Evolutionary conservation across 1,140 invertebrate species (phyloP), one percentile per base, ranked within the genome.

Genomic region (Centruroides sculpturatus): DNA sequence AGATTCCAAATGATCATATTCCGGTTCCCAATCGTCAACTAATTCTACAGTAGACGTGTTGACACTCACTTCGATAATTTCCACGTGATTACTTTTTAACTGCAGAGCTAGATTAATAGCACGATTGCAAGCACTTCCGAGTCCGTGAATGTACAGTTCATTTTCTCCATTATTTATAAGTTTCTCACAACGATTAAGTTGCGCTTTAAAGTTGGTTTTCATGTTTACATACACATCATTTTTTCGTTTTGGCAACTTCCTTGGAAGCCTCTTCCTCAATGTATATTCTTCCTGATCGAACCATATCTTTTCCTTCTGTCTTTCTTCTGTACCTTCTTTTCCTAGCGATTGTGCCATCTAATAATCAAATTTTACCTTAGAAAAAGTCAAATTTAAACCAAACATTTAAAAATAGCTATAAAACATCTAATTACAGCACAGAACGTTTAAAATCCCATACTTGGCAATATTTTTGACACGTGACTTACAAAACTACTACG

Each of bases 21-120:
- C 71, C 50, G 89, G 87, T 70, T 89, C 83, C 64, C 90, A 75
- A 70, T 94, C 87, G 82, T 94, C 90, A 62, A 82, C 78, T 56
- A 94, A 70, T 69, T 84, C 76, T 5, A 90, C 83, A 50, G 89
- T 91, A 55, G 85, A 85, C n/a, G 92, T 96, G 69, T 85, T 85
- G 23, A 85, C 80, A 66, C 85, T 80, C 65, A 89, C 74, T 68
- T 85, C 80, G 50, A 89, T 77, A 41, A 81, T 82, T 10, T 80
- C 80, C 56, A 78, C 71, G 70, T 85, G 85, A 63, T 82, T 78
- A 59, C 82, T 77, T 70, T 88, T 79, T 5, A 96, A 68, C 67
- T 85, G 83, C n/a, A 93, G 73, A 9, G 90, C 89, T 61, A 97
- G 76, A 70, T 87, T 85, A 57, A 91, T 83, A 41, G 91, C 86